phyloP scores from a whole-genome alignment of 1,140 invertebrate genomes.

The Colletes latitarsis region DNA sequence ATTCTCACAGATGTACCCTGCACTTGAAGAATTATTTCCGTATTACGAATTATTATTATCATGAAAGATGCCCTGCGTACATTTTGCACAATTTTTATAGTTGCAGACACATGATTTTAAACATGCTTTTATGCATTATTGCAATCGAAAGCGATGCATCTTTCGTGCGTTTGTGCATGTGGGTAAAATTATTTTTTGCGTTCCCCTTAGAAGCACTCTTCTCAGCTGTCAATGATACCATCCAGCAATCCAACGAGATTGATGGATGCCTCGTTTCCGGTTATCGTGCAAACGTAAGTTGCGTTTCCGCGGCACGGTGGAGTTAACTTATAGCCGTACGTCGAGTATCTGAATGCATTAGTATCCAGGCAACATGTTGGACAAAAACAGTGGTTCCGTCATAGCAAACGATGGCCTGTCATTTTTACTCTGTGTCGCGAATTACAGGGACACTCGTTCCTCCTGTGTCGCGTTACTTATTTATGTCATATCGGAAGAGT shows the following conservation, averaged over 20 bases:
- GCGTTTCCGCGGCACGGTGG: slow-evolving; percentile 38
- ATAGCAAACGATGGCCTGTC: not conserved
- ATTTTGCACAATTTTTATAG: no score
- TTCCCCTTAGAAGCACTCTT: no score
- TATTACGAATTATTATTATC: no score
- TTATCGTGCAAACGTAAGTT: slow-evolving; percentile 48
- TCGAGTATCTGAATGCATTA: slow-evolving; percentile 46
- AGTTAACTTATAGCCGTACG: slow-evolving; percentile 51
- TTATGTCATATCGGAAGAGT: slow-evolving; percentile 26
- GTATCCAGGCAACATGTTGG: slow-evolving; percentile 58
- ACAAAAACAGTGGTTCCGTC: slow-evolving; percentile 53
- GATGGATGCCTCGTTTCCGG: not conserved
- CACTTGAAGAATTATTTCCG: no score
- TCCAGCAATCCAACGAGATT: slow-evolving; percentile 26
- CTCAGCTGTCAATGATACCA: no score
- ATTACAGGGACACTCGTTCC: slow-evolving; percentile 21
- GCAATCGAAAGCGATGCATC: no score
- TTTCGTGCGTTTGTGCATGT: no score
- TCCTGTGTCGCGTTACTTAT: slow-evolving; percentile 17
- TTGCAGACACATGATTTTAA: no score
- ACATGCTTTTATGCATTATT: no score
- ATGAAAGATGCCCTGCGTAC: no score
- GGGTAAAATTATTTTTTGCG: no score
- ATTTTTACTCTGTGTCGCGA: slow-evolving; percentile 44
- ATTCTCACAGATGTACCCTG: no score